These are phyloP conservation scores for Dryococelus australis DNA, from an alignment of 2,888 invertebrate genomes.

Conservation along the genomic window DNA sequence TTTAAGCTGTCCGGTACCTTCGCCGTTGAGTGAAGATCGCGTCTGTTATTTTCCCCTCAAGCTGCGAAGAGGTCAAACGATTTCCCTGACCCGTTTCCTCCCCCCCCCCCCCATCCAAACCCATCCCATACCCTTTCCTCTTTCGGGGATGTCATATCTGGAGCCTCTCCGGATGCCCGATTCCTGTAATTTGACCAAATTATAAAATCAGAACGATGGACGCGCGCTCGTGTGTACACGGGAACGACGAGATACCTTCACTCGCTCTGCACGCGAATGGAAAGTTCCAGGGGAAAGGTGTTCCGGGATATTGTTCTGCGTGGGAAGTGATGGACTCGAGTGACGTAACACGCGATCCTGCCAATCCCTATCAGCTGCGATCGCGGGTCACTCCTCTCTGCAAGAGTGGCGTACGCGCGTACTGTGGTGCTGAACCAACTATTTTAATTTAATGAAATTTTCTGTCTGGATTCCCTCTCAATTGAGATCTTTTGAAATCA, in stretches of 20 bases:
- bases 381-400: not conserved
- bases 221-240: not conserved
- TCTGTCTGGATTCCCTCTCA: too few relatives aligned
- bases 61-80: constrained; percentile 17
- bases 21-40: not conserved
- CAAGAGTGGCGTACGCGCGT: not conserved
- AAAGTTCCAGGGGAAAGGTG: not conserved
- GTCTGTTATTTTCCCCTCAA: constrained; percentile 29
- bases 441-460: too few relatives aligned
- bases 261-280: not conserved
- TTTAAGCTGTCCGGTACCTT: not conserved
- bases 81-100: constrained; percentile 11
- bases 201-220: not conserved
- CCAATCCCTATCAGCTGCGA: not conserved
- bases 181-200: not conserved
- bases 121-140: too few relatives aligned
- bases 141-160: not conserved
- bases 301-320: not conserved
- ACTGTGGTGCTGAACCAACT: too few relatives aligned
- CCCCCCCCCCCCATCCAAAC: not conserved
- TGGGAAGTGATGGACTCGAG: not conserved
- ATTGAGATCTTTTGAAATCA: too few relatives aligned
- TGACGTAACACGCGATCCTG: constrained; percentile 16
- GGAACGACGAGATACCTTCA: not conserved
- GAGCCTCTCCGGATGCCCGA: not conserved